Evolutionary conservation across 2,888 invertebrate species (phyloP), one percentile per base, ranked within the genome.

Genomic region (Tipula helvola): DNA sequence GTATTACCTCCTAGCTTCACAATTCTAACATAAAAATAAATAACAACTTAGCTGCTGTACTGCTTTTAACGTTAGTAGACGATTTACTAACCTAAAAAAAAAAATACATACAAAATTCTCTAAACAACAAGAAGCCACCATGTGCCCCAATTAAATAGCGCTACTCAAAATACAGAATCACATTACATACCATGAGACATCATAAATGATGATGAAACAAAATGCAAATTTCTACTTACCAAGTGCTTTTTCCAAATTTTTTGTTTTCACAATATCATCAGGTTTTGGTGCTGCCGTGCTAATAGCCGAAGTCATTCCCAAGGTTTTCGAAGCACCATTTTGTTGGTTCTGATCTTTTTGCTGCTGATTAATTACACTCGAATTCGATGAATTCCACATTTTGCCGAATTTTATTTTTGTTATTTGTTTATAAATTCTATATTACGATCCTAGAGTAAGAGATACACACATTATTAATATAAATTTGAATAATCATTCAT

Each of bases 251-350:
- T 94, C 94, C 86, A 97, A 91, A 89, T 96, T 96, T 86, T 93
- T 93, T 0, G 96, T 95, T 89, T 95, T 93, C 87, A 93, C 93
- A 85, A 95, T 89, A 91, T 97, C 97, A 88, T 94, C 92, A 3
- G 94, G 93, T 89, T 95, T 95, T 8, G 97, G 97, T 87, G 94
- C 94, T 88, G 97, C 97, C 90, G 95, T 93, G 88, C 97, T 98
- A 88, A 99, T 98, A 87, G 98, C 98, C 36, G 98, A 97, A 7
- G 98, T 98, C 95, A 99, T 97, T 87, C 98, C 98, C 90, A 96
- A 88, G 36, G 88, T 88, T 87, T 87, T 88, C 10, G 88, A 44
- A 28, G 42, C 36, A n/a, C 87, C 87, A 86, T 87, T 87, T 87
- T 13, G 88, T 86, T 18, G 87, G 42, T 57, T 87, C 86, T 83